Percentiles rank a stretch among this genome's conserved stretches.
phyloP scores from a whole-genome alignment of 2,113 vertebrate genomes.

The Fukomys damarensis region DNA sequence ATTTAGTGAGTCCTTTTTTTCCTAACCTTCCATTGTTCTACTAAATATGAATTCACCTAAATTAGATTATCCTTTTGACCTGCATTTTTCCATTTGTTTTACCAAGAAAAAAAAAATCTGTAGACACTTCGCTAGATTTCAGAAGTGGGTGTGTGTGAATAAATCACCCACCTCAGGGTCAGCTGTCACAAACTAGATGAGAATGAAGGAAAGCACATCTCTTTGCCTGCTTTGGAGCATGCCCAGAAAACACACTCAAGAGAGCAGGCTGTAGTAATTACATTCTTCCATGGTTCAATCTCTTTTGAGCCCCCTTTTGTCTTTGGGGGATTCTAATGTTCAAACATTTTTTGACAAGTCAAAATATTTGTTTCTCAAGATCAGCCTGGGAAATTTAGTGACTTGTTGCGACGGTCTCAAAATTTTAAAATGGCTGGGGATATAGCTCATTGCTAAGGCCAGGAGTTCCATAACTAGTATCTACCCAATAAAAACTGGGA shows the following conservation, averaged over 20 bases:
- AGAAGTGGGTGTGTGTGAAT: background rate
- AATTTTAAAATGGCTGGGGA: background rate
- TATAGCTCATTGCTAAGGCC: background rate
- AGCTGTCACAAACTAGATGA: background rate
- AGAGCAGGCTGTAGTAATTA: background rate
- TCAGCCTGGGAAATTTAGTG: background rate
- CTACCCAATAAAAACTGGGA: background rate
- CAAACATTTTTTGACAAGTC: background rate
- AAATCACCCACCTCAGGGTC: background rate
- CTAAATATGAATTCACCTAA: constrained; percentile 3
- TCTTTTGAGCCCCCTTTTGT: background rate
- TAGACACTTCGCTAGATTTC: background rate
- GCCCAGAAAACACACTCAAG: background rate
- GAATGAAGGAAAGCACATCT: background rate
- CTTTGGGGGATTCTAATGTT: background rate
- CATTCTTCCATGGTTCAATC: background rate
- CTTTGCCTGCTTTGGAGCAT: background rate
- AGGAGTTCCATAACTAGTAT: background rate
- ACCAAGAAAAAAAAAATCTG: background rate
- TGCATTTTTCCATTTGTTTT: constrained; percentile 4
- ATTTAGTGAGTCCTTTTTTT: background rate
- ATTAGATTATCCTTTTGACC: background rate
- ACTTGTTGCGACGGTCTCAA: background rate
- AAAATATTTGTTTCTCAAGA: constrained; percentile 29
- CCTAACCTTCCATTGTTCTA: background rate